These are phyloP conservation scores for Fregata magnificens DNA, from an alignment of 2,113 vertebrate species.

Conservation along the genomic window DNA sequence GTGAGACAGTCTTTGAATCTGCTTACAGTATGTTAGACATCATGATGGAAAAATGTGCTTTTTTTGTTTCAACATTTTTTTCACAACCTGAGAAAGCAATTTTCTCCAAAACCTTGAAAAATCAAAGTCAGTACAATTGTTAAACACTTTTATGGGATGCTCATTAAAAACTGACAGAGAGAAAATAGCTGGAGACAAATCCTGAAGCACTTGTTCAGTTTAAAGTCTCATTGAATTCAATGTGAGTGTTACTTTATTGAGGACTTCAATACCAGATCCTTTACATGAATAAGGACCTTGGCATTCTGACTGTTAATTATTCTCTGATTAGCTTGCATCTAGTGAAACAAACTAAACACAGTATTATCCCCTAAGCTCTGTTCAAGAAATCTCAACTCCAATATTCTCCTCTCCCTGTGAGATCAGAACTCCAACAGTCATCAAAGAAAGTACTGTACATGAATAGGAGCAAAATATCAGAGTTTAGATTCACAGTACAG, in stretches of 20 bases:
- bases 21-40: background rate
- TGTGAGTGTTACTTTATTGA: conserved; percentile 19
- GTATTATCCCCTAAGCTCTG: conserved; percentile 24
- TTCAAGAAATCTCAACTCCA: conserved; percentile 38
- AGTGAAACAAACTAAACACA: conserved; percentile 29
- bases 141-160: conserved; percentile 40
- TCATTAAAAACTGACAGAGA: conserved; percentile 37
- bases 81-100: conserved; percentile 12
- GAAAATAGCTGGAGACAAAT: conserved; percentile 26
- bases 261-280: conserved; percentile 40
- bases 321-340: conserved; percentile 47
- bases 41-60: background rate
- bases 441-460: conserved; percentile 47
- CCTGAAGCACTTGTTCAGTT: conserved; percentile 19
- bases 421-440: conserved; percentile 56
- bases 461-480: conserved; percentile 29
- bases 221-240: conserved; percentile 15
- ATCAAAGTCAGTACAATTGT: conserved; percentile 31
- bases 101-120: conserved; percentile 25
- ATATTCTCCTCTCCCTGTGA: conserved; percentile 50
- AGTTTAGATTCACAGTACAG: conserved; percentile 22
- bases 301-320: conserved; percentile 61
- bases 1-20: background rate
- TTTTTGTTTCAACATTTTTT: background rate
- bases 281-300: conserved; percentile 24